Base-by-base conservation (phyloP, 1,140 invertebrate species). In the Epicauta chinensis region DNA sequence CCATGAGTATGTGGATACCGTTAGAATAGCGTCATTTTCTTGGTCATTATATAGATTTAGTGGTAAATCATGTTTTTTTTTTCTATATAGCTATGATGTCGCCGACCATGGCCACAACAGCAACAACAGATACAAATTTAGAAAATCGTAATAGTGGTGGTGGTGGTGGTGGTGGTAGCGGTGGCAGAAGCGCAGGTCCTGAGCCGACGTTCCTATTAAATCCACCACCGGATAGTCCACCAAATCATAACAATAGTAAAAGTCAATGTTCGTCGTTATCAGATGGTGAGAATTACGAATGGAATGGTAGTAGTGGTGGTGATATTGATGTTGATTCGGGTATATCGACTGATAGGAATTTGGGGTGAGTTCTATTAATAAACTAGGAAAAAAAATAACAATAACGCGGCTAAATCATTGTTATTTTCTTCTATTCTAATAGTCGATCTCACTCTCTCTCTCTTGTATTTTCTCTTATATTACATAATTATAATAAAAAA, bases 211-310 rank as follows among this genome's bases (percentile, higher is more conserved):
- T 61, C 45, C 47, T 55, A 23, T 47, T 59, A 29, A 63, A 51
- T 39, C 40, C 49, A 51, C 23, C 23, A 23, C 38, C 40, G 37
- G 46, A 47, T 16, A 51, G 59, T 48, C 53, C 61, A 32, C 55
- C 57, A 3, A 51, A 50, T 31, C 59, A 57, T 34, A 49, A 62
- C 11, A 53, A 56, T 31, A 56, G 56, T 16, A 66, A 65, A 58
- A 69, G 67, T 58, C 78, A 78, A 61, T 82, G 77, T 62, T 81
- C 75, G 30, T 81, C 77, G 46, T 69, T 81, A 50, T 82, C 79
- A 7, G 80, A 82, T 56, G 77, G 76, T 13, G 81, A 82, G 63
- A 81, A 78, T 61, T 83, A 77, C 65, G 81, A 83, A 64, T 81
- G 81, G 59, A 81, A 79, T 56, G 80, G 78, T 2, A 23, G 23